Base-by-base conservation (phyloP, 2,113 vertebrate species). In the Axis porcinus region DNA sequence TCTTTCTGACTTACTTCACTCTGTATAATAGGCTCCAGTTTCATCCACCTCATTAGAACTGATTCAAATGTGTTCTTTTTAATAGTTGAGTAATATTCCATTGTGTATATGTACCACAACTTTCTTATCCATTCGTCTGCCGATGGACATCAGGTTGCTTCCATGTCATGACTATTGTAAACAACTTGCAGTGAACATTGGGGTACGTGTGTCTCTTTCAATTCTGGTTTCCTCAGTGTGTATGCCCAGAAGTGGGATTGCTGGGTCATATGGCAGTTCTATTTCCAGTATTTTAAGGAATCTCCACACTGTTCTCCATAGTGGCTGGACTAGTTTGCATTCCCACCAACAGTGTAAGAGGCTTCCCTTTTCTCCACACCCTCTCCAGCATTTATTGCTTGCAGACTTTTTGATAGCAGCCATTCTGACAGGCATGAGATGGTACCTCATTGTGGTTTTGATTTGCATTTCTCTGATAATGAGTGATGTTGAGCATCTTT, bases 401-500 rank as follows among this genome's bases (percentile, higher is more conserved):
- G n/a, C 1, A 70, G 64, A 70, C n/a, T 23, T 70, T 36, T 36
- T 0, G 64, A 36, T 36, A 1, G 17, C n/a, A 70, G 19, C 19
- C 19, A 36, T 36, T 0, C n/a, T 70, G 64, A 70, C 64, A 11
- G n/a, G 17, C 1, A 0, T 70, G n/a, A 11, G 0, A 36, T 70
- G n/a, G 17, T 70, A 70, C 9, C 4, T 70, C 64, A 70, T 3
- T 67, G n/a, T 70, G n/a, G n/a, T 70, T 19, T 70, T 70, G n/a
- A 70, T 70, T 21, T 70, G 64, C 64, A 70, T 70, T 36, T 70
- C n/a, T 36, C 17, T 70, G n/a, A 36, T 70, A 21, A 36, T 36
- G 17, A 70, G 17, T 36, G 64, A 70, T 36, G 64, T 21, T 70
- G 64, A 36, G n/a, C 1, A 70, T 36, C 64, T 70, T 70, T 70